Evolutionary conservation across 2,797 vertebrate species (phyloP).

Genomic region (Notolabrus celidotus): DNA sequence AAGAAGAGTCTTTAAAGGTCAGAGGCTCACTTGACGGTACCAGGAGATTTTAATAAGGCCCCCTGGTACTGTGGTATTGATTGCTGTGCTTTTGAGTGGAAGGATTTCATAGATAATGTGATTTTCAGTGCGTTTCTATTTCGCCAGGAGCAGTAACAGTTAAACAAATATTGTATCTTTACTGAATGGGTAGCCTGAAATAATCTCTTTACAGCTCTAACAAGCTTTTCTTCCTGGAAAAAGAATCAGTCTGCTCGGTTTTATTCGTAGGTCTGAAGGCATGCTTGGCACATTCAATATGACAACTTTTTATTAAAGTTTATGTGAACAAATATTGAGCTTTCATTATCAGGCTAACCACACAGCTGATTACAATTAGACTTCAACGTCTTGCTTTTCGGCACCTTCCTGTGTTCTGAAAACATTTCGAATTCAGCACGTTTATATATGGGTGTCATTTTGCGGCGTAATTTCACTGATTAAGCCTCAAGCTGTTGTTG

Average conservation of each 20-base stretch:
- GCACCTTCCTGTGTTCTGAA: constrained; percentile 35
- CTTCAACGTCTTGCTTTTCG: constrained; percentile 21
- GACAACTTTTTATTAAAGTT: constrained; percentile 51
- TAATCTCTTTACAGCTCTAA: constrained; percentile 53
- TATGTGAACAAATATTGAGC: constrained; percentile 42
- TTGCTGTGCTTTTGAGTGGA: constrained; percentile 53
- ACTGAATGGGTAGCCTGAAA: constrained; percentile 35
- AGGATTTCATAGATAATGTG: constrained; percentile 52
- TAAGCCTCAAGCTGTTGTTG: constrained; percentile 58
- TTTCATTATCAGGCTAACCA: constrained; percentile 52
- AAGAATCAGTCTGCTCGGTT: constrained; percentile 34
- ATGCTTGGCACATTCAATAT: constrained; percentile 30
- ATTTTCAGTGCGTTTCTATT: constrained; percentile 40
- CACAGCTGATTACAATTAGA: constrained; percentile 58
- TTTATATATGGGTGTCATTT: constrained; percentile 38
- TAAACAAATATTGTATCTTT: constrained; percentile 63
- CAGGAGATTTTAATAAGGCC: constrained; percentile 59
- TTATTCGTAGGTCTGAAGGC: constrained; percentile 33
- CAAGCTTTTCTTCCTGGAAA: constrained; percentile 40
- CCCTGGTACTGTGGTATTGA: constrained; percentile 63
- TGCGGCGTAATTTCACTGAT: constrained; percentile 52
- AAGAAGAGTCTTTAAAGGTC: constrained; percentile 73
- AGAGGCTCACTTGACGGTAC: constrained; percentile 60
- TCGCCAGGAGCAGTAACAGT: constrained; percentile 44
- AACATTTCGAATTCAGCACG: constrained; percentile 37